Evolutionary conservation across 1,140 invertebrate genomes (phyloP).

Genomic region (Andricus grossulariae): DNA sequence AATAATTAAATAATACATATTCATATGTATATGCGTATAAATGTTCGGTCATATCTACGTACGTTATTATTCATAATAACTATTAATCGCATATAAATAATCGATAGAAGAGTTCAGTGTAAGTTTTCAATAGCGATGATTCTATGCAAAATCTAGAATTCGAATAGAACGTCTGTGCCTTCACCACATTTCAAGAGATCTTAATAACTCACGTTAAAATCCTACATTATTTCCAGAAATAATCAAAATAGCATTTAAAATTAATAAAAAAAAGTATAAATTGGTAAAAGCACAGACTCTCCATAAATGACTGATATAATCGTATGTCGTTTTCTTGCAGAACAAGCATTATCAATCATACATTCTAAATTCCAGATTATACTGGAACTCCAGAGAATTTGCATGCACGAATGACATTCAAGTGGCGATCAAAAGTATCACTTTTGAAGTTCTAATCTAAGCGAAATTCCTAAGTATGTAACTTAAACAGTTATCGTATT

Average conservation of each 20-base stretch:
- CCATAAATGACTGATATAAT: background rate
- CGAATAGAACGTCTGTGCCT: background rate
- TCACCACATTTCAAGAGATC: background rate
- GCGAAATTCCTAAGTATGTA: background rate
- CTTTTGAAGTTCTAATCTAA: slow-evolving; percentile 7
- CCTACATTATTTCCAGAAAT: background rate
- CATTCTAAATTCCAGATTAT: slow-evolving; percentile 8
- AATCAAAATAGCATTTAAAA: background rate
- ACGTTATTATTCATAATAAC: slow-evolving; percentile 36
- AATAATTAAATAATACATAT: slow-evolving; percentile 41
- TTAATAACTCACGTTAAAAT: background rate
- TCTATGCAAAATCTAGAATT: slow-evolving; percentile 11
- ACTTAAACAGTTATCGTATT: slow-evolving; percentile 6
- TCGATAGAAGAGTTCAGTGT: slow-evolving; percentile 44
- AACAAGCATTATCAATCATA: slow-evolving; percentile 35
- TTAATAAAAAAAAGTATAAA: background rate
- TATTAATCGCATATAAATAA: slow-evolving; percentile 44
- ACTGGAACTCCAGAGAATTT: slow-evolving; percentile 2
- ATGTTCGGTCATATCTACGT: slow-evolving; percentile 38
- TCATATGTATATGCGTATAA: slow-evolving; percentile 44
- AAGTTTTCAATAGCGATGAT: slow-evolving; percentile 8
- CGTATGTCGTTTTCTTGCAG: slow-evolving; percentile 34
- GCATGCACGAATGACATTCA: slow-evolving; percentile 8
- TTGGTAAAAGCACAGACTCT: background rate
- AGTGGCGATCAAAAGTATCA: background rate